Base-by-base conservation (phyloP, 2,888 invertebrate species). In the Rosalia funebris region DNA sequence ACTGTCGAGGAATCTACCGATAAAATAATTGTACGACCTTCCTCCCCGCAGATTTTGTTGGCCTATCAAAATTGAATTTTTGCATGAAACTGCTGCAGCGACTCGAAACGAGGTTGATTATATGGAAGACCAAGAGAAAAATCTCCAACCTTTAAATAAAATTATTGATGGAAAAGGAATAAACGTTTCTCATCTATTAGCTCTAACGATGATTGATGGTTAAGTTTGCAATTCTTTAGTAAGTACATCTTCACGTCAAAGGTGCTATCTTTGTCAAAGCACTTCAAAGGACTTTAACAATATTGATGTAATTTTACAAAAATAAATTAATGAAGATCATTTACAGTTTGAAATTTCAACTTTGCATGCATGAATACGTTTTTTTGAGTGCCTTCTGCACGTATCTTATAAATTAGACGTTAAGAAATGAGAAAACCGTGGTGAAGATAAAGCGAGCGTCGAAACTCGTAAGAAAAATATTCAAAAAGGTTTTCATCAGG, bases 401-500 rank as follows among this genome's bases (percentile, higher is more conserved):
- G 10, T 34, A n/a, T 7, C 34, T n/a, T 34, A 34, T n/a, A 7
- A 11, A 41, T 12, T 41, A 41, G 41, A 41, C 16, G 3, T 41
- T 5, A 16, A 41, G 10, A 41, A 41, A 41, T 41, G 41, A 17
- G 1, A 41, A 41, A 16, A 1, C 2, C 15, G 16, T 10, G 1
- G 4, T 16, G 17, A 9, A 16, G 16, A 41, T 16, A 16, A 41
- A 41, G 16, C n/a, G 12, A 10, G 11, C 1, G 17, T 16, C 3
- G 16, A 41, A 1, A 9, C n/a, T 12, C 15, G 41, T 16, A 48
- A 56, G 52, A 46, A 25, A 34, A 7, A 20, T 5, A 61, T 47
- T 11, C 57, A 61, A 25, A 25, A 61, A 16, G 15, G 16, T 15
- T 62, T 55, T 41, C 17, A 59, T 19, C 16, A 31, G 20, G 12